Percentiles rank a stretch among this genome's conserved stretches.
phyloP scores from a whole-genome alignment of 2,888 invertebrate species.

The Cephus spinipes region DNA sequence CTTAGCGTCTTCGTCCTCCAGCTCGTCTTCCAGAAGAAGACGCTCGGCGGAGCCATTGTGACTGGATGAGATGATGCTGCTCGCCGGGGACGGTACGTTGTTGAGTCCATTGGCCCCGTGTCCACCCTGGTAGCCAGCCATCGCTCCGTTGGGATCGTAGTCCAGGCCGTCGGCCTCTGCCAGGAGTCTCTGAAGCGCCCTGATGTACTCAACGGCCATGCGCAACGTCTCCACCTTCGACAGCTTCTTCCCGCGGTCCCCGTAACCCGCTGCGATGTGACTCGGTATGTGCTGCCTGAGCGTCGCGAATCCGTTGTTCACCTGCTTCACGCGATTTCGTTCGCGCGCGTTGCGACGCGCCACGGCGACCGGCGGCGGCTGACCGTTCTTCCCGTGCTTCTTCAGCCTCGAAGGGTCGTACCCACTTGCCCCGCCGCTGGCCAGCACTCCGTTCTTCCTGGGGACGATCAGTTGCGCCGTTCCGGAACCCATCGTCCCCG shows the following conservation, averaged over 20 bases:
- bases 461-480: slow-evolving; percentile 42
- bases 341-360: slow-evolving; percentile 92
- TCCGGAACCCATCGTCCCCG: background rate
- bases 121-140: slow-evolving; percentile 35
- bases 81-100: slow-evolving; percentile 67
- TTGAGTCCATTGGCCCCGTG: slow-evolving; percentile 66
- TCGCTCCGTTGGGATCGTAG: slow-evolving; percentile 61
- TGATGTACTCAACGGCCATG: slow-evolving; percentile 92
- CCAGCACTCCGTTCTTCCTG: slow-evolving; percentile 38
- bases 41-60: slow-evolving; percentile 65
- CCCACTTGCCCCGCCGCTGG: slow-evolving; percentile 5
- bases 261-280: slow-evolving; percentile 79
- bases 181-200: slow-evolving; percentile 81
- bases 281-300: slow-evolving; percentile 88
- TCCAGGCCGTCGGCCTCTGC: slow-evolving; percentile 74
- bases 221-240: slow-evolving; percentile 90
- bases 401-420: slow-evolving; percentile 67
- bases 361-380: slow-evolving; percentile 83
- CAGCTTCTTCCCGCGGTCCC: slow-evolving; percentile 79
- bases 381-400: slow-evolving; percentile 65
- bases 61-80: slow-evolving; percentile 61
- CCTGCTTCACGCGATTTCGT: slow-evolving; percentile 92
- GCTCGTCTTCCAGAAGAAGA: slow-evolving; percentile 67
- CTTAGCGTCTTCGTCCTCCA: slow-evolving; percentile 63
- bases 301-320: slow-evolving; percentile 92